Conservation (phyloP, 2,797 vertebrate genomes). For the Falco novaeseelandiae region DNA sequence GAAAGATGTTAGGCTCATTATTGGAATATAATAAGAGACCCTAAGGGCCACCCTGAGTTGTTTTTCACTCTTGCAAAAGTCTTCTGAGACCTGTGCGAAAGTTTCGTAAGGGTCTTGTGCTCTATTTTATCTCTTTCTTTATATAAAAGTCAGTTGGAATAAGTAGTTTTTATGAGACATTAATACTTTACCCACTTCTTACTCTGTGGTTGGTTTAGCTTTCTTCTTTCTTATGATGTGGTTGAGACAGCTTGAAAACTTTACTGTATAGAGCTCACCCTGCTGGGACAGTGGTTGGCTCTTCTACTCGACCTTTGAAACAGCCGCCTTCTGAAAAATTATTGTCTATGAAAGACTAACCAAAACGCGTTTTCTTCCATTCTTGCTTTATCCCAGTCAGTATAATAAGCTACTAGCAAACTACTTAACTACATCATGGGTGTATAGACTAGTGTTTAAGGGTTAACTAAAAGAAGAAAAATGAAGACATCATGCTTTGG, state of each 20-base stretch:
- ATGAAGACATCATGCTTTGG: background rate
- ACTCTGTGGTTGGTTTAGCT: background rate
- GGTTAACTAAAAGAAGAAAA: background rate
- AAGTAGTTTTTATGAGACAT: background rate
- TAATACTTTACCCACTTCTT: background rate
- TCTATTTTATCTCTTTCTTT: background rate
- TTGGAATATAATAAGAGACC: background rate
- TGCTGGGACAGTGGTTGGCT: background rate
- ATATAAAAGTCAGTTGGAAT: background rate
- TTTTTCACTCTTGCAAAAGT: background rate
- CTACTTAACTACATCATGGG: background rate
- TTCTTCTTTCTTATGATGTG: background rate
- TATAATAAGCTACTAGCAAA: background rate
- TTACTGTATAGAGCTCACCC: background rate
- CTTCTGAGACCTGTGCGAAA: background rate
- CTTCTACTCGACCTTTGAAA: background rate
- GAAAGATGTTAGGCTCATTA: background rate
- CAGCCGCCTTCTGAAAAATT: background rate
- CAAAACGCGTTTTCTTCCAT: background rate
- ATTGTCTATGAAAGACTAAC: background rate
- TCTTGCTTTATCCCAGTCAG: background rate
- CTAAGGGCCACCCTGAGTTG: background rate
- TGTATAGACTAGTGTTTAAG: background rate
- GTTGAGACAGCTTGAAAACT: background rate
- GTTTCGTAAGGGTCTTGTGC: background rate